phyloP scores from a whole-genome alignment of 2,888 invertebrate genomes.

The Orchesella flavescens region DNA sequence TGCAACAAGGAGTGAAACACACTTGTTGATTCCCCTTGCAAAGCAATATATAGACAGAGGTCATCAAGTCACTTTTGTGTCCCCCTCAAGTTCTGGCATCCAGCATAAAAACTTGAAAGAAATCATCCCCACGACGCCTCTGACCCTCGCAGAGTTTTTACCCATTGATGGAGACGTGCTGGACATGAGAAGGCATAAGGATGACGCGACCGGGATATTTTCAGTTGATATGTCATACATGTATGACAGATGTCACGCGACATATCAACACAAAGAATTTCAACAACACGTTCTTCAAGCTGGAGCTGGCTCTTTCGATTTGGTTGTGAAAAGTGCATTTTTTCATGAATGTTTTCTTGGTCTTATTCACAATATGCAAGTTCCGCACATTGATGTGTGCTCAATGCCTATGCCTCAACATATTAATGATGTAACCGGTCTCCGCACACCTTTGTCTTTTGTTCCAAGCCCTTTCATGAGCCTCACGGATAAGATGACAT shows the following conservation, averaged over 20 bases:
- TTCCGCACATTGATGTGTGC: constrained; percentile 68
- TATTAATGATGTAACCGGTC: constrained; percentile 55
- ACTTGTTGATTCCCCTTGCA: constrained; percentile 55
- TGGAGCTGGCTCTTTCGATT: constrained; percentile 75
- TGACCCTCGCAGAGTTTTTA: constrained; percentile 36
- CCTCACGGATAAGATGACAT: constrained; percentile 71
- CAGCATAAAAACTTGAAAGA: constrained; percentile 71
- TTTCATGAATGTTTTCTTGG: constrained; percentile 76
- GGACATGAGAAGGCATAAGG: constrained; percentile 15
- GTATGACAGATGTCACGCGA: constrained; percentile 39
- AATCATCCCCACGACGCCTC: constrained; percentile 38
- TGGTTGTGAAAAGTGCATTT: constrained; percentile 77
- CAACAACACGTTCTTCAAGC: constrained; percentile 63
- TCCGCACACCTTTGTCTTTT: constrained; percentile 70
- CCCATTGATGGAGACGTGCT: background rate
- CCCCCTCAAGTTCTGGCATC: constrained; percentile 60
- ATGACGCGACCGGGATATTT: background rate
- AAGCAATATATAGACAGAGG: constrained; percentile 33
- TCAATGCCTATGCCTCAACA: constrained; percentile 36
- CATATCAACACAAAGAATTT: constrained; percentile 49
- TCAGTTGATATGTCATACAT: constrained; percentile 45
- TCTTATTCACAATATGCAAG: constrained; percentile 76
- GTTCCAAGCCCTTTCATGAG: constrained; percentile 73
- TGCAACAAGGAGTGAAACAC: constrained; percentile 58
- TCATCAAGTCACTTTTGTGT: constrained; percentile 30